phyloP scores from a whole-genome alignment of 2,113 vertebrate genomes.

The Cyphomyrus plagiostoma region DNA sequence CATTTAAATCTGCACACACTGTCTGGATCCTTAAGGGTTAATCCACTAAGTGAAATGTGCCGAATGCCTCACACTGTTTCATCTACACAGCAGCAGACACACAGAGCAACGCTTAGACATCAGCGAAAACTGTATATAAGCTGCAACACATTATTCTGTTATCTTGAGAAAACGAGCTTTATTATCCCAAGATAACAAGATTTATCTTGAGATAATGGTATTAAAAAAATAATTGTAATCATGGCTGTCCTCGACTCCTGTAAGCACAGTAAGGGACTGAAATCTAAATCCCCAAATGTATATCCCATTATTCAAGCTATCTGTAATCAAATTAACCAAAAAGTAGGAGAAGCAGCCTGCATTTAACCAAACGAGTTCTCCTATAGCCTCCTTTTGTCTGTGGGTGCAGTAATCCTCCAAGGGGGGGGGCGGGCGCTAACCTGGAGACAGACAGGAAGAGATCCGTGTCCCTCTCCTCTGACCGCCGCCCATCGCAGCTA shows the following conservation, averaged over 20 bases:
- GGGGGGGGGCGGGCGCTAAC: conserved; percentile 50
- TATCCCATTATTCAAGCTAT: neutral
- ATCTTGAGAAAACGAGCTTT: neutral
- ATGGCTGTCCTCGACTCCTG: too few species aligned
- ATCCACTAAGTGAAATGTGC: neutral
- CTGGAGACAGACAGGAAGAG: conserved; percentile 68
- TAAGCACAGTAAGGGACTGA: neutral
- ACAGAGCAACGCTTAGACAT: neutral
- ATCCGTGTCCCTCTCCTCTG: conserved; percentile 54
- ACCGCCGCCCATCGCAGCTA: conserved; percentile 42
- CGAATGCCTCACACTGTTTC: neutral
- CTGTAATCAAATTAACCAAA: neutral
- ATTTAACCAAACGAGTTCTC: neutral
- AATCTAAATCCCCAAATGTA: neutral
- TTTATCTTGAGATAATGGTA: neutral
- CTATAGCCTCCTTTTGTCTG: neutral
- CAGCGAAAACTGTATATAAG: neutral
- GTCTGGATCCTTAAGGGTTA: neutral
- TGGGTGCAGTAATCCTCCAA: neutral
- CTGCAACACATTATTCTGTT: neutral
- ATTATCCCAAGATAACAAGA: neutral
- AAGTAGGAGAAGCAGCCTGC: neutral
- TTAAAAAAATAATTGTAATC: too few species aligned
- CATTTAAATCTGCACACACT: neutral
- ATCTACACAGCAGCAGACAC: neutral